Conservation (phyloP, 2,888 invertebrate species). For the Ormyrus thymus region DNA sequence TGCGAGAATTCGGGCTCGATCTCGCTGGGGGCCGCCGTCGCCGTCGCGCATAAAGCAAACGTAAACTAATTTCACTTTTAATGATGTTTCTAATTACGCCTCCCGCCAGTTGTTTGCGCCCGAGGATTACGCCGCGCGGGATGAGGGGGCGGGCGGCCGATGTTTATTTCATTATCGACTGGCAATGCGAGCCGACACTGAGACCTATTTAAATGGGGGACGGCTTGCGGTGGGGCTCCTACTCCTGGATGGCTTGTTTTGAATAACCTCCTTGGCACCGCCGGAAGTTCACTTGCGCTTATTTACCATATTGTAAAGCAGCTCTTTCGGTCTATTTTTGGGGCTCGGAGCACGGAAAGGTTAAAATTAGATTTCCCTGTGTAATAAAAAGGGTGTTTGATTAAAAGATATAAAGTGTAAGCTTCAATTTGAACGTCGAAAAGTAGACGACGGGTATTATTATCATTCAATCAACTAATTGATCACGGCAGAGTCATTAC, state of each 20-base stretch:
- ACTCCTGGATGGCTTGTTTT: not conserved
- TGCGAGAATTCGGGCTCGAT: no score
- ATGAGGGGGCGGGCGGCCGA: not conserved
- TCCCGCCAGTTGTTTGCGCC: not conserved
- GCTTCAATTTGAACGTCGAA: no score
- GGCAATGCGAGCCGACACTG: not conserved
- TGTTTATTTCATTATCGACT: conserved; percentile 44
- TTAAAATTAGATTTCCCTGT: no score
- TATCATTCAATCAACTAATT: no score
- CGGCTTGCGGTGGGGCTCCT: not conserved
- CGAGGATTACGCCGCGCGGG: conserved; percentile 7
- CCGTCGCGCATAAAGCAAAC: conserved; percentile 6
- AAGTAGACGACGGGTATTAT: no score
- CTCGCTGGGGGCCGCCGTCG: no score
- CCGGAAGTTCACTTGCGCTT: not conserved
- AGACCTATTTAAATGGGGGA: not conserved
- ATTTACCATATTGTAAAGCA: not conserved
- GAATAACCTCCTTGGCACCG: not conserved
- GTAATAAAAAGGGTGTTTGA: no score
- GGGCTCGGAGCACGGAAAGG: no score
- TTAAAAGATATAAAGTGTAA: no score
- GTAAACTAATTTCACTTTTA: conserved; percentile 50
- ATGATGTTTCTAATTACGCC: conserved; percentile 50
- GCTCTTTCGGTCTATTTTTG: conserved; percentile 39
- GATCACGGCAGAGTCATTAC: not conserved